Evolutionary conservation across 2,113 vertebrate genomes (phyloP), one percentile per base, ranked within the genome.

Genomic region (Datnioides undecimradiatus): DNA sequence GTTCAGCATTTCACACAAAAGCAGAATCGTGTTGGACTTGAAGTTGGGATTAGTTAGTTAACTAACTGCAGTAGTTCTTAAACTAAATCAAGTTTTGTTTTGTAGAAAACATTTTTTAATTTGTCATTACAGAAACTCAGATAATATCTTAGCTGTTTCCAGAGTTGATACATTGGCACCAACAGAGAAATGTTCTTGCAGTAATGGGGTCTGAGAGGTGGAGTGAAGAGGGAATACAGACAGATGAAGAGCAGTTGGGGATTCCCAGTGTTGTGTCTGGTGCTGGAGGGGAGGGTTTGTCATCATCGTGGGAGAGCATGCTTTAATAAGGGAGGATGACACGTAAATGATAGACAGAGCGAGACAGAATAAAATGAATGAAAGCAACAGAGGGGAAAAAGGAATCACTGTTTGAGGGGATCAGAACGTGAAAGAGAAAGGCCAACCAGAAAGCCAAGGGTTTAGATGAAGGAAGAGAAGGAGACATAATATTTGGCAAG

Each of bases 261-360:
- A 74, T 78, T 89, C 65, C 79, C 79, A 64, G 38, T 80, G 72
- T 79, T 75, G 41, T 83, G 80, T 80, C n/a, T 79, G 29, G 14
- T 72, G 51, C 75, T 68, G 16, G 54, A 73, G 60, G 65, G 62
- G n/a, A 48, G 41, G 40, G 62, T 11, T 17, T 70, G 38, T 81
- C 33, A n/a, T 80, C 34, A 46, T 31, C 29, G 49, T 45, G 5
- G 48, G 43, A 48, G 67, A 58, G 34, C 19, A 54, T 52, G 43
- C 23, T 70, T 80, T 74, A 49, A 55, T 59, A 31, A 82, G n/a
- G 19, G 25, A 38, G 34, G 25, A 63, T 34, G 66, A 65, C 33
- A 29, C 25, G 60, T 46, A 59, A 21, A 41, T 65, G 13, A 55
- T 36, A n/a, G 43, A 60, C 46, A 16, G 17, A 52, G 21, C 33